Evolutionary conservation across 2,113 vertebrate genomes (phyloP).

Genomic region (Rafetus swinhoei): DNA sequence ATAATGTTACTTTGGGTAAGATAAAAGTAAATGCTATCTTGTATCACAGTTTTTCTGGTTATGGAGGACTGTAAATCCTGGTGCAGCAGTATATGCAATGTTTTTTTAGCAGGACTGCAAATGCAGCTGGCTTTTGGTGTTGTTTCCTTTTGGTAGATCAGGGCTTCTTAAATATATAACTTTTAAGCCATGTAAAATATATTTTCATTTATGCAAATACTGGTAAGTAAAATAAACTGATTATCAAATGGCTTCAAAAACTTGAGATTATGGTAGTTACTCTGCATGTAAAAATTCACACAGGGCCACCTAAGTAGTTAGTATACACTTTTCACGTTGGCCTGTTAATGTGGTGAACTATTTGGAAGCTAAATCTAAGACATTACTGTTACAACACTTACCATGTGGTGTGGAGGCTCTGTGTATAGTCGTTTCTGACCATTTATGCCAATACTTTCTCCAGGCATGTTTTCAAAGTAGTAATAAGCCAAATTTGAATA

Average conservation of each 20-base stretch:
- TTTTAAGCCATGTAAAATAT: conserved; percentile 68
- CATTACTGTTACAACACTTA: conserved; percentile 27
- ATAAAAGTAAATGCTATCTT: conserved; percentile 75
- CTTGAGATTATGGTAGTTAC: conserved; percentile 41
- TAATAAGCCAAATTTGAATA: conserved; percentile 1
- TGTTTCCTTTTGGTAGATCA: conserved; percentile 22
- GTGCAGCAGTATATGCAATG: conserved; percentile 24
- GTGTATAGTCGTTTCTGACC: background rate
- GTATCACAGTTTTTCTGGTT: conserved; percentile 63
- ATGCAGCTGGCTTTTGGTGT: conserved; percentile 43
- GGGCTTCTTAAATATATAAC: conserved; percentile 46
- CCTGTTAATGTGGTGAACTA: conserved; percentile 16
- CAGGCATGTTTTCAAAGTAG: conserved; percentile 6
- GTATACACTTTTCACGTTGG: conserved; percentile 19
- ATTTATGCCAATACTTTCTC: conserved; percentile 5
- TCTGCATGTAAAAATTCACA: background rate
- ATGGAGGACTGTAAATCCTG: conserved; percentile 69
- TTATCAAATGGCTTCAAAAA: conserved; percentile 51
- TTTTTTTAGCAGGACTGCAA: conserved; percentile 60
- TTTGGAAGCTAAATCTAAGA: conserved; percentile 41
- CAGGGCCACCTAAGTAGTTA: background rate
- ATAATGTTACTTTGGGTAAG: conserved; percentile 73
- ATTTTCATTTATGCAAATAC: conserved; percentile 59
- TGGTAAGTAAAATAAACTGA: conserved; percentile 68
- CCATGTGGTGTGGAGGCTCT: background rate